A percentile compares a stretch with the other conserved stretches of the same genome.
These are phyloP conservation scores for Drosophila guanche DNA, from an alignment of 1,140 invertebrate species.

Conservation along the genomic window DNA sequence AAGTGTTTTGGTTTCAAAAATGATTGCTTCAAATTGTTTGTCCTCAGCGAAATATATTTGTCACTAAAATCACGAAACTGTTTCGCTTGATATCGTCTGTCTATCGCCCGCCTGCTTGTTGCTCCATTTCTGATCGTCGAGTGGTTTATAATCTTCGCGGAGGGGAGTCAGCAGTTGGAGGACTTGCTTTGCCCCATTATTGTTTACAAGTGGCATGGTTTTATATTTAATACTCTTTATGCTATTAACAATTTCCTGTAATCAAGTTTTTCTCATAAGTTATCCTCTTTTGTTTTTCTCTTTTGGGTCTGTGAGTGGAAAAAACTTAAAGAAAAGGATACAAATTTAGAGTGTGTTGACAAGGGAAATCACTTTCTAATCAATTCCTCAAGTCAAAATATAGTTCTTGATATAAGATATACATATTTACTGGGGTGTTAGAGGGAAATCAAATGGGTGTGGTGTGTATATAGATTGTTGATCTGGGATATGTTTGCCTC, in stretches of 20 bases:
- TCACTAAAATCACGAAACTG: conserved; percentile 83
- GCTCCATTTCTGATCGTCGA: conserved; percentile 17
- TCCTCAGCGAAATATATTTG: conserved; percentile 83
- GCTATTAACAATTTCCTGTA: conserved; percentile 80
- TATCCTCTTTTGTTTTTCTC: conserved; percentile 29
- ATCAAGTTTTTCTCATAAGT: conserved; percentile 81
- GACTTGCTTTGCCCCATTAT: conserved; percentile 30
- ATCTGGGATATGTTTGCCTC: conserved; percentile 66
- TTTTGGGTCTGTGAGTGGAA: conserved; percentile 31
- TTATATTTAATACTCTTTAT: conserved; percentile 49
- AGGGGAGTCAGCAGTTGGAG: conserved; percentile 38
- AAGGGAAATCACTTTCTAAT: conserved; percentile 1
- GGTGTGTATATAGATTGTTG: conserved; percentile 40
- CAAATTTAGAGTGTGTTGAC: conserved; percentile 9
- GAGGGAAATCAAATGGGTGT: conserved; percentile 35
- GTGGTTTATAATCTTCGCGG: conserved; percentile 19
- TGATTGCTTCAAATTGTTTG: conserved; percentile 83
- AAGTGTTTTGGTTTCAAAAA: conserved; percentile 75
- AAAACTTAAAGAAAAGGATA: conserved; percentile 19
- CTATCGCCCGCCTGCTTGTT: conserved; percentile 22
- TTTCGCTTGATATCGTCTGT: conserved; percentile 74
- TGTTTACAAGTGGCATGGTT: conserved; percentile 25
- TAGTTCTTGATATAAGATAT: not conserved
- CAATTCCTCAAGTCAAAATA: conserved; percentile 15
- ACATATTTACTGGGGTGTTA: not conserved